phyloP scores from a whole-genome alignment of 1,140 invertebrate species.

The Dysdera silvatica region DNA sequence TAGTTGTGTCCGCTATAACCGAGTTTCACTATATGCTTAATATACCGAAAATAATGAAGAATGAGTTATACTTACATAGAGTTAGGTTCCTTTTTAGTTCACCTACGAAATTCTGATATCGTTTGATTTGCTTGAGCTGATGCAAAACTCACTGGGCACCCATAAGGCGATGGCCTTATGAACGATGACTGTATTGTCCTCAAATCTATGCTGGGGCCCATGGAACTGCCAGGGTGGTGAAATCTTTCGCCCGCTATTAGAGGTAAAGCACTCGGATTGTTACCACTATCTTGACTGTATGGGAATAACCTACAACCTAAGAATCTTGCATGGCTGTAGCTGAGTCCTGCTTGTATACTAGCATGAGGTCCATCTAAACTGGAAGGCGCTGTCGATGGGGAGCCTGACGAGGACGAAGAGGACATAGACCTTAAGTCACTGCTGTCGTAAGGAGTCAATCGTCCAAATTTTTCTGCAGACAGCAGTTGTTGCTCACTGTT shows the following conservation, averaged over 20 bases:
- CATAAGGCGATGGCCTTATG: constrained; percentile 1
- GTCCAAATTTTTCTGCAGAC: not conserved
- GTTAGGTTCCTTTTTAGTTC: too few relatives aligned
- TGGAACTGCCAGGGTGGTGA: constrained; percentile 4
- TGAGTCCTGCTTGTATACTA: not conserved
- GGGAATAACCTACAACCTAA: constrained; percentile 10
- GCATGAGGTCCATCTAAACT: not conserved
- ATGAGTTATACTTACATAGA: too few relatives aligned
- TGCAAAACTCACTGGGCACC: constrained; percentile 12
- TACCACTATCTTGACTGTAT: not conserved
- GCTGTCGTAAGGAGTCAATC: constrained; percentile 4
- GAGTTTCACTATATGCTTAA: too few relatives aligned
- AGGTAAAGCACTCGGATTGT: not conserved
- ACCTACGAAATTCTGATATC: too few relatives aligned
- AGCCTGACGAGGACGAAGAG: constrained; percentile 16
- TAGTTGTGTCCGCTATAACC: too few relatives aligned
- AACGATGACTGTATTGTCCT: constrained; percentile 15
- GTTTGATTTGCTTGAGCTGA: not conserved
- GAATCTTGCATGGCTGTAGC: constrained; percentile 2
- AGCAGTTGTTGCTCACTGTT: not conserved
- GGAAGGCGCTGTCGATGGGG: constrained; percentile 5
- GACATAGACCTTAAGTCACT: constrained; percentile 12
- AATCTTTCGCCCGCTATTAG: constrained; percentile 10
- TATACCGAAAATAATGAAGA: too few relatives aligned
- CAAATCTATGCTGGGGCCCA: constrained; percentile 9